Evolutionary conservation across 1,140 invertebrate genomes (phyloP), one percentile per base, ranked within the genome.

Genomic region (Pseudomyrmex dendroicus): DNA sequence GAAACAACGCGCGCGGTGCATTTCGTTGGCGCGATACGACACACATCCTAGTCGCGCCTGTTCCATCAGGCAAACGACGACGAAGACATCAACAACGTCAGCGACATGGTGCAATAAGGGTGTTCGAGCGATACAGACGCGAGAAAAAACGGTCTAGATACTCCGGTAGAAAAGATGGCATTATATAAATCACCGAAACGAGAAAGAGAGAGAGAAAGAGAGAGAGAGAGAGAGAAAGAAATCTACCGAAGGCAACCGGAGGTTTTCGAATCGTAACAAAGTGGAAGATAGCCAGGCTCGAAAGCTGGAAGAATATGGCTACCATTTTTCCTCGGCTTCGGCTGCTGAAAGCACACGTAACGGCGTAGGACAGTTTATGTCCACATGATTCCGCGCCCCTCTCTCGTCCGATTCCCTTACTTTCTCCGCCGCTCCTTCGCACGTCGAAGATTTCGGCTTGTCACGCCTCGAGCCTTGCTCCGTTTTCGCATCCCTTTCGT

Each of bases 201-300:
- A 82, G 83, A 25, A 12, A 17, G 17, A 59, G 15, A n/a, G 17
- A 17, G 3, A 57, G n/a, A n/a, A n/a, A 20, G 20, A 20, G 20
- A 0, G 10, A 9, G 56, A 17, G n/a, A 20, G 17, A 74, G 82
- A 35, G 5, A 35, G 35, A 35, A 35, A 35, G 35, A 35, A 35
- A 74, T 68, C 73, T 57, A 74, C 56, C 62, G 44, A 61, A 73
- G 73, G 62, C 57, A 74, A 35, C 35, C 20, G 61, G 50, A 70
- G 82, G 82, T 87, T 87, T 86, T 87, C 86, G 86, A 88, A 88
- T 88, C 76, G 86, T 88, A 88, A 88, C 86, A 88, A 88, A 88
- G 83, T 88, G 86, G 86, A 87, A 82, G 83, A 85, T 88, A 88
- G 86, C 85, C 76, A n/a, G 73, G 67, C 66, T 86, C 66, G 85